Base-by-base conservation (phyloP, 2,888 invertebrate genomes). In the Tethea ocularis region DNA sequence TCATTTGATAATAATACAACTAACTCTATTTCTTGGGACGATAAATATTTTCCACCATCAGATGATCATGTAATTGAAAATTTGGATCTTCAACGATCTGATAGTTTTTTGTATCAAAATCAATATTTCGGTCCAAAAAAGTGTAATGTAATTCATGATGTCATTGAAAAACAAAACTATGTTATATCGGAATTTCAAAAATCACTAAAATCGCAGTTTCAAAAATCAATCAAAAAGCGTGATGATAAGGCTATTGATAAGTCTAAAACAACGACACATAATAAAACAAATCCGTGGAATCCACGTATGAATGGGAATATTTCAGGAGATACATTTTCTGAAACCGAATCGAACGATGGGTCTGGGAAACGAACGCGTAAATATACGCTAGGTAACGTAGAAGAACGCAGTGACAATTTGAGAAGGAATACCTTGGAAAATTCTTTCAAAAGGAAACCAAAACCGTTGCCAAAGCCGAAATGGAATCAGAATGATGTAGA, bases 401-500 rank as follows among this genome's bases (percentile, higher is more conserved):
- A 41, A 6, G 41, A 41, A n/a, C 7, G 17, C 41, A 17, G 17
- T 7, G 53, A 54, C 36, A 22, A 36, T 20, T 33, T 54, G 15
- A 33, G 54, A 54, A 33, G 22, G 20, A 36, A 54, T 33, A 54
- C 54, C n/a, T 54, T 54, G n/a, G 54, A 51, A 22, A 57, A 60
- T 36, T 54, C 54, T 23, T 41, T 71, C 11, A 81, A 77, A 67
- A 82, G 74, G 51, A 81, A 62, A 68, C 82, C 80, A 22, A 68
- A 67, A 26, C 75, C 77, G 13, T 36, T 69, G 51, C 77, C 74
- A 3, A 83, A 77, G 67, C 80, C 80, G 4, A 52, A 20, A 29
- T 26, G 51, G 65, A 7, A 67, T 22, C 53, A 26, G 20, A 53
- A 41, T 29, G 51, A 20, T 33, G 10, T 13, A 11, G 24, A 33